Percentiles rank a stretch among this genome's conserved stretches.
Evolutionary conservation across 2,797 vertebrate genomes (phyloP).

Genomic region (Kryptolebias ocellatus): DNA sequence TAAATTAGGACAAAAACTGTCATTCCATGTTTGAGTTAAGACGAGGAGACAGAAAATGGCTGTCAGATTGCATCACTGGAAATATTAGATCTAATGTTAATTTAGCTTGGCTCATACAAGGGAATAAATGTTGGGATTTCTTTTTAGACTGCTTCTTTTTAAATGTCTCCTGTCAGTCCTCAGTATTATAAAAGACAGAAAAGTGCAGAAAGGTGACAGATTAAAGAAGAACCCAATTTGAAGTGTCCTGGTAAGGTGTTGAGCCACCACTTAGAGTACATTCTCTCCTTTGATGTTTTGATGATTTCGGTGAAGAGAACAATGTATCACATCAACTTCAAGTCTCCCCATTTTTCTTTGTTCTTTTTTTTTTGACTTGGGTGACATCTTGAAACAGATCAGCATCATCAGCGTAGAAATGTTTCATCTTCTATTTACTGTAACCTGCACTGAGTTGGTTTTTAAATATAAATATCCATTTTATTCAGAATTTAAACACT

Average conservation of each 20-base stretch:
- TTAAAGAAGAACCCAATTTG: not conserved
- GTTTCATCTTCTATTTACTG: not conserved
- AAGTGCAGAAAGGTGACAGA: not conserved
- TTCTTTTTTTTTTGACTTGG: not conserved
- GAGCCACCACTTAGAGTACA: not conserved
- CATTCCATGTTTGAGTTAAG: no score
- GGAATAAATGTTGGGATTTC: not conserved
- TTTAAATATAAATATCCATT: no score
- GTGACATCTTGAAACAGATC: not conserved
- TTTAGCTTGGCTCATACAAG: not conserved
- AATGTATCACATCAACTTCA: not conserved
- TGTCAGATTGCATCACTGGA: slow-evolving; percentile 1
- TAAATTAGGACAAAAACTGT: no score
- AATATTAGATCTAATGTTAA: slow-evolving; percentile 6
- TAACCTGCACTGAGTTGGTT: not conserved
- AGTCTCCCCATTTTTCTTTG: not conserved
- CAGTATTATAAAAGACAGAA: not conserved
- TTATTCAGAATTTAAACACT: no score
- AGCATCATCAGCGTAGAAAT: not conserved
- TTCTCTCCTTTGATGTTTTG: not conserved
- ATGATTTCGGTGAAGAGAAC: not conserved
- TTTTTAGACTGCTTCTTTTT: slow-evolving; percentile 7
- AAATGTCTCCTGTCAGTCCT: not conserved
- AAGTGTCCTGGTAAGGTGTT: not conserved
- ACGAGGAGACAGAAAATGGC: not conserved